phyloP scores from a whole-genome alignment of 2,888 invertebrate species.

The Tyria jacobaeae region DNA sequence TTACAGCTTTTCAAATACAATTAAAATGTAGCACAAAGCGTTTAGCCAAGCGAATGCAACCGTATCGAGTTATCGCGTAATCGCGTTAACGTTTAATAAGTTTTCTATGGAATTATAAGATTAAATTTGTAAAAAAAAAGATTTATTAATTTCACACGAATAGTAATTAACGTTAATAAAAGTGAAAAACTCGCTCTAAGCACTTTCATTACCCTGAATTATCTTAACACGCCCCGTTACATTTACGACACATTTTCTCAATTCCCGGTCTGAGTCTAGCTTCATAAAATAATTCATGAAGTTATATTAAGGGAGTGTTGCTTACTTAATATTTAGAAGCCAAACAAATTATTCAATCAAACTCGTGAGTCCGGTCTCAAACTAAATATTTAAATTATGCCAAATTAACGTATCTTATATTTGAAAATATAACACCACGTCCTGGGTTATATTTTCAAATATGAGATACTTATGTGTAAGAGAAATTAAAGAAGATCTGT shows the following conservation, averaged over 20 bases:
- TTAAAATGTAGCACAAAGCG: no score
- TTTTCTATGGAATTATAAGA: no score
- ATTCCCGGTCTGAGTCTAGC: constrained; percentile 15
- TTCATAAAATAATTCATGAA: constrained; percentile 28
- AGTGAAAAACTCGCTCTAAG: neutral
- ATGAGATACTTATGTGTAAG: neutral
- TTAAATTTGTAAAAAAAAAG: neutral
- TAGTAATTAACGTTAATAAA: neutral
- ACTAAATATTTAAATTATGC: constrained; percentile 11
- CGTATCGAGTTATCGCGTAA: no score
- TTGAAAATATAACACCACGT: neutral
- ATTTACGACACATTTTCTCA: neutral
- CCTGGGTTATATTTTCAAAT: no score
- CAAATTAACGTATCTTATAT: constrained; percentile 1
- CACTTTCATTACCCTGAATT: neutral
- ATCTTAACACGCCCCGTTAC: neutral
- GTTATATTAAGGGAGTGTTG: constrained; percentile 28
- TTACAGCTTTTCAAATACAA: no score
- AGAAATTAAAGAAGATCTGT: neutral
- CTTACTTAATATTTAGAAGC: constrained; percentile 25
- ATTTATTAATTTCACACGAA: neutral
- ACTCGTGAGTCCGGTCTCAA: constrained; percentile 20
- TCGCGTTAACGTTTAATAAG: no score
- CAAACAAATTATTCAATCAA: constrained; percentile 43
- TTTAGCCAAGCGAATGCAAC: no score